Conservation (phyloP, 1,140 invertebrate species). For the Bombus sibiricus region DNA sequence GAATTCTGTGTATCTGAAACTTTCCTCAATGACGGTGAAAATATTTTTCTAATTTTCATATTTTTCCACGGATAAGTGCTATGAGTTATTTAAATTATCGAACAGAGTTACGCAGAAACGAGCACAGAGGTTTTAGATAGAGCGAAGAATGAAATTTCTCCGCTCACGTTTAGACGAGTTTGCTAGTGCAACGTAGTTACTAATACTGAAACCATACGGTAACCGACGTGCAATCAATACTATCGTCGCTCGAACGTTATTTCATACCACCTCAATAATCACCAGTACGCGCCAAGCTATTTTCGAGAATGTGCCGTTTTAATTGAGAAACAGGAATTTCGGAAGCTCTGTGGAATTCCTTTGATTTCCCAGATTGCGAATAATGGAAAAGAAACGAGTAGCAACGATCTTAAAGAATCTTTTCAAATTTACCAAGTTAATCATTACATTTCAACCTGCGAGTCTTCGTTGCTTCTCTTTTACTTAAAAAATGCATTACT, state of each 20-base stretch:
- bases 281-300: not conserved
- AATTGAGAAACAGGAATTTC: not conserved
- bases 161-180: constrained; percentile 15
- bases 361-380: not conserved
- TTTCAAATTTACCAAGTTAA: not conserved
- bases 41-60: not conserved
- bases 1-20: not conserved
- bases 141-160: not conserved
- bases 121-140: not conserved
- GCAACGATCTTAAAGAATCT: not conserved
- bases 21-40: not conserved
- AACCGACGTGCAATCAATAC: constrained; percentile 40
- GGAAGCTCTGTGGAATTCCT: not conserved
- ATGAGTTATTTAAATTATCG: not conserved
- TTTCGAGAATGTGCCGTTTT: not conserved
- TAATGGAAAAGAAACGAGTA: not conserved
- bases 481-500: not conserved
- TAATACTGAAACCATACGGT: constrained; percentile 23
- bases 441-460: not conserved
- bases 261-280: constrained; percentile 12
- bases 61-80: not conserved
- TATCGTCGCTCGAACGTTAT: constrained; percentile 29
- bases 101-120: not conserved
- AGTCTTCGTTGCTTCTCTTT: not conserved
- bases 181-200: not conserved